A percentile compares a stretch with the other conserved stretches of the same genome.
Evolutionary conservation across 2,113 vertebrate genomes (phyloP).

Genomic region (Corydoras sp.): DNA sequence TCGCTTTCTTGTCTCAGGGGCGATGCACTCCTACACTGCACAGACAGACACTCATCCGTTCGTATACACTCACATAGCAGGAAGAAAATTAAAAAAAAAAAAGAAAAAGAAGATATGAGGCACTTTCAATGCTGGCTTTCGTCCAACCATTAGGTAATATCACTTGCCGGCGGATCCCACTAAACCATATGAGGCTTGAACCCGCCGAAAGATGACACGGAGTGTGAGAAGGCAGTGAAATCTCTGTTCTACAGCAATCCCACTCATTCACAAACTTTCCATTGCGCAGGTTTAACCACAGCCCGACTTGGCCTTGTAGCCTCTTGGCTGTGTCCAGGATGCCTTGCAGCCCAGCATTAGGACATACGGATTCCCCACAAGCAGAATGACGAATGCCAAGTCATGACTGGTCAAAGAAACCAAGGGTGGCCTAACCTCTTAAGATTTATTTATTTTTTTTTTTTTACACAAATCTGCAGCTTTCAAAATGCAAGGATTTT

Average conservation of each 20-base stretch:
- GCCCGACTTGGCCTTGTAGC: background rate
- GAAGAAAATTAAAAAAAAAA: background rate
- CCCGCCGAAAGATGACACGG: no score
- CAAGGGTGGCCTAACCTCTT: background rate
- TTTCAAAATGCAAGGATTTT: no score
- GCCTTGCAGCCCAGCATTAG: background rate
- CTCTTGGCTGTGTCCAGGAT: background rate
- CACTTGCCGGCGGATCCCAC: no score
- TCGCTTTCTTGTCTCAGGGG: conserved; percentile 5
- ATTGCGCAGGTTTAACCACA: conserved; percentile 31
- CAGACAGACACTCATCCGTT: conserved; percentile 15
- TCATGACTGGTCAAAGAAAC: background rate
- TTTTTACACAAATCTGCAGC: no score
- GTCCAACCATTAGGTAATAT: conserved; percentile 4
- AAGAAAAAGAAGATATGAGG: background rate
- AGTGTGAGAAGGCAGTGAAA: no score
- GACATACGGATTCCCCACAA: background rate
- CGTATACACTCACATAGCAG: background rate
- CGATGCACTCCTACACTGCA: conserved; percentile 14
- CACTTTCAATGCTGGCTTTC: background rate
- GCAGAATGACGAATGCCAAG: background rate
- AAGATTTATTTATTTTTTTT: background rate
- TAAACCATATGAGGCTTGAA: no score
- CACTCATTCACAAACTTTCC: conserved; percentile 41
- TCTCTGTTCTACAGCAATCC: background rate